Conservation (phyloP, 2,797 vertebrate genomes). For the Acanthurus tractus region DNA sequence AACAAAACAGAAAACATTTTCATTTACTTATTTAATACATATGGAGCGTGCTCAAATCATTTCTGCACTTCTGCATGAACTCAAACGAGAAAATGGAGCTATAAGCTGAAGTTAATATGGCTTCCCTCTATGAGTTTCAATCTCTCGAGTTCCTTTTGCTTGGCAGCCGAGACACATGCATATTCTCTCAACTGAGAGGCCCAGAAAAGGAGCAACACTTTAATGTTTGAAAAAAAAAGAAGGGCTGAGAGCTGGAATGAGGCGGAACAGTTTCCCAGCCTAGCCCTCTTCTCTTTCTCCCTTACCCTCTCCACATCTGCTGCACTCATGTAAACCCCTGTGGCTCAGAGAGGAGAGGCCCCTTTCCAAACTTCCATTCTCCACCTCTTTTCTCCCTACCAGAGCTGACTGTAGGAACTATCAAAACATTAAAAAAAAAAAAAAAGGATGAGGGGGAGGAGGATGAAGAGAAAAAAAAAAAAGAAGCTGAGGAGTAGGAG, state of each 20-base stretch:
- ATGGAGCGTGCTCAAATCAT: neutral
- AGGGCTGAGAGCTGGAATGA: constrained; percentile 75
- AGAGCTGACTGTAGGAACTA: constrained; percentile 80
- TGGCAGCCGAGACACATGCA: constrained; percentile 50
- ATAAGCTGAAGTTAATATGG: neutral
- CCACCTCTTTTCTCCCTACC: constrained; percentile 64
- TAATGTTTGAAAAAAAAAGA: constrained; percentile 67
- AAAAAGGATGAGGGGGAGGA: constrained; percentile 32
- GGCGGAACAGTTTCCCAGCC: constrained; percentile 81
- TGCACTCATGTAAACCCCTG: constrained; percentile 86
- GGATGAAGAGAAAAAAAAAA: constrained; percentile 38
- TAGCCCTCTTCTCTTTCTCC: constrained; percentile 63
- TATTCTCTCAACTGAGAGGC: constrained; percentile 75
- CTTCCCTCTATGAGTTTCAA: constrained; percentile 35
- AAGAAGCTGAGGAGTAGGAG: constrained; percentile 63
- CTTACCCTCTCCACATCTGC: constrained; percentile 85
- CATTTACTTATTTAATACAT: too few relatives aligned
- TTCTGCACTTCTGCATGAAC: neutral
- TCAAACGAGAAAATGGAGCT: constrained; percentile 8
- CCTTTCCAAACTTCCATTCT: constrained; percentile 73
- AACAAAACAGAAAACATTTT: neutral
- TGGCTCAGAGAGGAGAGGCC: constrained; percentile 79
- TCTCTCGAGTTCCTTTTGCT: constrained; percentile 40
- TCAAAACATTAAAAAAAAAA: constrained; percentile 82
- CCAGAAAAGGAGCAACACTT: constrained; percentile 76